phyloP scores from a whole-genome alignment of 2,113 vertebrate genomes.

The Hepsetus odoe region DNA sequence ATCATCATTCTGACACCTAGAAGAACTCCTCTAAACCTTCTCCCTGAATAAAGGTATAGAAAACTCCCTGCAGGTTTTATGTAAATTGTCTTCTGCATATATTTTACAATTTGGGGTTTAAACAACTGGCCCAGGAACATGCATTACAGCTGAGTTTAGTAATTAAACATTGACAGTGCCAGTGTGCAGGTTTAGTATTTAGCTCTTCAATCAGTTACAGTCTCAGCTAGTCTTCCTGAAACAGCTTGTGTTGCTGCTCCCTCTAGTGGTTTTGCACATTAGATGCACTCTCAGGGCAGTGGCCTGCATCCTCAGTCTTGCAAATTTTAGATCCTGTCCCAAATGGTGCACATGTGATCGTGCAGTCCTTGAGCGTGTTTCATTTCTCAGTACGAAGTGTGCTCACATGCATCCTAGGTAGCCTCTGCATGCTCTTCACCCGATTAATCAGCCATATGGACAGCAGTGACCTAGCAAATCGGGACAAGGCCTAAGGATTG shows the following conservation, averaged over 20 bases:
- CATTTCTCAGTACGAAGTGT: too few relatives aligned
- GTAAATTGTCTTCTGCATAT: neutral
- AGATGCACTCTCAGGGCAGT: neutral
- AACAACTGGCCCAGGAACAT: neutral
- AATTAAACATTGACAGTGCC: neutral
- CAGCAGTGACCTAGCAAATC: too few relatives aligned
- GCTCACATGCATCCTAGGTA: too few relatives aligned
- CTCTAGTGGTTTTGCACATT: constrained; percentile 29
- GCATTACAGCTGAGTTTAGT: neutral
- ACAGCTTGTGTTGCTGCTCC: constrained; percentile 1
- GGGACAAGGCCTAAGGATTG: too few relatives aligned
- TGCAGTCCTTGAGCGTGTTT: too few relatives aligned
- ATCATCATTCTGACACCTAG: neutral
- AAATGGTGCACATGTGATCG: too few relatives aligned
- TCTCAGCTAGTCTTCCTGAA: neutral
- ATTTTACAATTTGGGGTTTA: constrained; percentile 1
- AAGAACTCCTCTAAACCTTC: neutral
- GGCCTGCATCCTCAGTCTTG: neutral
- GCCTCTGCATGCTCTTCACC: too few relatives aligned
- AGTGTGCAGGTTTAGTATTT: neutral
- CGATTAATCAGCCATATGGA: too few relatives aligned
- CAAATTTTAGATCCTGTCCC: too few relatives aligned
- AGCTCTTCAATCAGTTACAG: neutral
- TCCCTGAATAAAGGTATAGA: constrained; percentile 20
- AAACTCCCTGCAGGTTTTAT: neutral